Percentiles rank a stretch among this genome's conserved stretches.
These are phyloP conservation scores for Venturia canescens DNA, from an alignment of 1,140 invertebrate genomes.

Conservation along the genomic window DNA sequence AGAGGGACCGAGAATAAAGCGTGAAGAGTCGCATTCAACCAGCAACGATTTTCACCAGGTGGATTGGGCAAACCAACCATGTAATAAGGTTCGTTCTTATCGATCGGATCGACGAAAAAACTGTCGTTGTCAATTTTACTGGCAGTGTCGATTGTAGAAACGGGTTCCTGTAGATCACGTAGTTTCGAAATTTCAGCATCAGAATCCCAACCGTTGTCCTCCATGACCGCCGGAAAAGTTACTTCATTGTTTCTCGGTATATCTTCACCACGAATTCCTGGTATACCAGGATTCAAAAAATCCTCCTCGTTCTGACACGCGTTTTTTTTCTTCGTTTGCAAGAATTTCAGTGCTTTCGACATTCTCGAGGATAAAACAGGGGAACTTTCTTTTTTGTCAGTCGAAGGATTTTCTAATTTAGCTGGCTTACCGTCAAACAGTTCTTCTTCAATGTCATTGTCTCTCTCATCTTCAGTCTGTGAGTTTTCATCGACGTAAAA, in stretches of 20 bases:
- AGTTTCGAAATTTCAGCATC: slow-evolving; percentile 13
- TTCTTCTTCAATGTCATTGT: background rate
- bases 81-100: slow-evolving; percentile 59
- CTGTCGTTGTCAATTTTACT: slow-evolving; percentile 22
- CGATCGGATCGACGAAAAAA: background rate
- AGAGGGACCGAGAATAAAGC: slow-evolving; percentile 66
- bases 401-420: background rate
- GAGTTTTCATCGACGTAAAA: background rate
- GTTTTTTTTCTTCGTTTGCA: background rate
- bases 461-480: background rate
- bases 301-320: slow-evolving; percentile 1
- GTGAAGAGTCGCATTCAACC: slow-evolving; percentile 69
- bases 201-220: slow-evolving; percentile 28
- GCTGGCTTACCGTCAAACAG: background rate
- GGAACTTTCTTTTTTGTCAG: background rate
- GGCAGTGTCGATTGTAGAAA: background rate
- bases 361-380: slow-evolving; percentile 3
- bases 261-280: background rate
- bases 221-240: background rate
- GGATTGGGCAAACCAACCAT: slow-evolving; percentile 70
- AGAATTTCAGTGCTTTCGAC: background rate
- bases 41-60: slow-evolving; percentile 69
- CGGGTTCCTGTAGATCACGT: background rate
- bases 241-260: background rate
- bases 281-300: background rate